Conservation (phyloP, 1,140 invertebrate genomes). For the Cotesia glomerata region DNA sequence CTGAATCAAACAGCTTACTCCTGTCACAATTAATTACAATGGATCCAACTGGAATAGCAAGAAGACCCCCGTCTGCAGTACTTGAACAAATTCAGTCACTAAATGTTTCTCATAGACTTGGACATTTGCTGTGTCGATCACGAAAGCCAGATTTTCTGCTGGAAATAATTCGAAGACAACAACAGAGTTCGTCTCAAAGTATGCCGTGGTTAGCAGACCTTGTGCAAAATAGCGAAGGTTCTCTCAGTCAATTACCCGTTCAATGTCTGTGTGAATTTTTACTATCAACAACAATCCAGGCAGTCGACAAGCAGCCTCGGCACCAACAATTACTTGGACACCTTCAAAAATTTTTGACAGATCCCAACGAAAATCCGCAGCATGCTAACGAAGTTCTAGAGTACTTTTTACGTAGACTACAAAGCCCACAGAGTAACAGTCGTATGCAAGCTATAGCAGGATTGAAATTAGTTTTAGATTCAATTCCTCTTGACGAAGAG, state of each 20-base stretch:
- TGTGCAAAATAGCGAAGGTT: slow-evolving; percentile 89
- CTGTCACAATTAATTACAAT: slow-evolving; percentile 79
- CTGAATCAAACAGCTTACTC: slow-evolving; percentile 86
- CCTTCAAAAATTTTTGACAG: slow-evolving; percentile 72
- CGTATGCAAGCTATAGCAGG: slow-evolving; percentile 79
- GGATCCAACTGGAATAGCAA: slow-evolving; percentile 81
- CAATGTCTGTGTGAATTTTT: slow-evolving; percentile 97
- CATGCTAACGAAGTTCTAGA: slow-evolving; percentile 84
- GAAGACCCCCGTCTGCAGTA: slow-evolving; percentile 78
- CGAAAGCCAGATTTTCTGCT: slow-evolving; percentile 91
- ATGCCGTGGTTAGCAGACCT: slow-evolving; percentile 97
- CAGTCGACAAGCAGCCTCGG: slow-evolving; percentile 70
- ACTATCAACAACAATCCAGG: slow-evolving; percentile 72
- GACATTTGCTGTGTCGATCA: slow-evolving; percentile 88
- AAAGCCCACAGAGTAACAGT: slow-evolving; percentile 79
- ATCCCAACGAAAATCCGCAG: slow-evolving; percentile 67
- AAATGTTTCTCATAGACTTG: slow-evolving; percentile 80
- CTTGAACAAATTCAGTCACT: slow-evolving; percentile 83
- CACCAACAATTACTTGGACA: slow-evolving; percentile 82
- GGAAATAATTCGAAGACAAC: slow-evolving; percentile 86
- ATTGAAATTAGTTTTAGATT: slow-evolving; percentile 66
- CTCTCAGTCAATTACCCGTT: slow-evolving; percentile 86
- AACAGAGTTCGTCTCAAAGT: slow-evolving; percentile 81
- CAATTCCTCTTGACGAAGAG: slow-evolving; percentile 56
- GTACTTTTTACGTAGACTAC: slow-evolving; percentile 87